Conservation (phyloP, 2,113 vertebrate genomes). For the Ceyx cyanopectus region DNA sequence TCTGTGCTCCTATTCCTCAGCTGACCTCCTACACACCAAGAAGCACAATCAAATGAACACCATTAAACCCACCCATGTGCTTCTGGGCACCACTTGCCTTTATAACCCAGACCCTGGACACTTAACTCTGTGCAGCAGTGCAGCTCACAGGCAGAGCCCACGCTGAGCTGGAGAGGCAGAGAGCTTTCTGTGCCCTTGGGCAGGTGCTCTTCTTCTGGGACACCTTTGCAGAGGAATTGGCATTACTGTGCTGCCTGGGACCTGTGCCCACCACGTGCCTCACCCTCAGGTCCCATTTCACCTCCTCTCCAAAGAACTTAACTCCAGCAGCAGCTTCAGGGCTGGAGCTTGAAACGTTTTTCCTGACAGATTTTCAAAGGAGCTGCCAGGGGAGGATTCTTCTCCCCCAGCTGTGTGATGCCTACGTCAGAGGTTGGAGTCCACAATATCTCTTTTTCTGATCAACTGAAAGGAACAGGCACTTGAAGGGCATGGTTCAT, state of each 20-base stretch:
- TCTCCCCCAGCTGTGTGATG: constrained; percentile 16
- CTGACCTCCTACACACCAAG: neutral
- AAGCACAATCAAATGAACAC: neutral
- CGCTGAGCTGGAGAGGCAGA: neutral
- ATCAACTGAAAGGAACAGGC: constrained; percentile 21
- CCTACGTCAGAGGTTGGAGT: constrained; percentile 48
- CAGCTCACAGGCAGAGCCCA: neutral
- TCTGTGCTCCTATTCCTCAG: neutral
- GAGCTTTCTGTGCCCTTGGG: neutral
- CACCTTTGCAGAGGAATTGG: neutral
- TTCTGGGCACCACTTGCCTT: neutral
- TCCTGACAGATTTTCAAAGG: constrained; percentile 7
- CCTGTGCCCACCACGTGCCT: rapidly evolving
- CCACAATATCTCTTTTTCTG: constrained; percentile 35
- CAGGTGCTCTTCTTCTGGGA: rapidly evolving
- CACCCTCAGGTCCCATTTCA: neutral
- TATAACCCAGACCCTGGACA: neutral
- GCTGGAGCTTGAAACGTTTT: neutral
- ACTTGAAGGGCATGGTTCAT: constrained; percentile 45
- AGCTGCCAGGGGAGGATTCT: constrained; percentile 11
- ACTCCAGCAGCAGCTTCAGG: neutral
- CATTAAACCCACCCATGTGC: rapidly evolving
- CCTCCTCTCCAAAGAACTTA: neutral
- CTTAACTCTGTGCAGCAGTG: neutral
- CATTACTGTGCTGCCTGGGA: rapidly evolving